Conservation (phyloP, 2,888 invertebrate genomes). For the Chelonus formosanus region DNA sequence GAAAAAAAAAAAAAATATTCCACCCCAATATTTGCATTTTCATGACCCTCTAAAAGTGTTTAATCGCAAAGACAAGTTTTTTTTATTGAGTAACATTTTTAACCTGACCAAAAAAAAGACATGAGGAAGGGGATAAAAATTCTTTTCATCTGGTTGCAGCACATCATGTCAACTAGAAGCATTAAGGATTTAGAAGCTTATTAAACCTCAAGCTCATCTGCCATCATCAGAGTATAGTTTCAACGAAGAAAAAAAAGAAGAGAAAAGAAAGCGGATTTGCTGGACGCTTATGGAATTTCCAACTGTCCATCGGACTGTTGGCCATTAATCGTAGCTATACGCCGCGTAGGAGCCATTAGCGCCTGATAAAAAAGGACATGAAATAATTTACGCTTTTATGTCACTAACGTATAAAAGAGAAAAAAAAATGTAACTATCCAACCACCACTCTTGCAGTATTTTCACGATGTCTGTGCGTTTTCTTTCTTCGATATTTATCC, state of each 20-base stretch:
- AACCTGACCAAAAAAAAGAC: too few species aligned
- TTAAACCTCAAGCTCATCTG: not conserved
- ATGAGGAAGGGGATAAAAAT: too few species aligned
- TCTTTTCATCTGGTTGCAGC: too few species aligned
- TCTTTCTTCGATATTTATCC: slow-evolving; percentile 5
- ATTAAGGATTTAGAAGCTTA: not conserved
- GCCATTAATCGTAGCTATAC: slow-evolving; percentile 50
- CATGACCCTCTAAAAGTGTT: too few species aligned
- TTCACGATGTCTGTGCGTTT: slow-evolving; percentile 10
- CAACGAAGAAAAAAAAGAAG: not conserved
- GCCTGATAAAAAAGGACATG: slow-evolving; percentile 47
- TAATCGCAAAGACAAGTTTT: too few species aligned
- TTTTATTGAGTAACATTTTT: too few species aligned
- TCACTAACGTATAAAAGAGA: slow-evolving; percentile 16
- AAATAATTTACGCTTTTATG: slow-evolving; percentile 53
- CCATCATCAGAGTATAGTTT: not conserved
- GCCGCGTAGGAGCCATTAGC: slow-evolving; percentile 49
- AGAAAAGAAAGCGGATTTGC: slow-evolving; percentile 29
- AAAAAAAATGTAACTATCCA: slow-evolving; percentile 11
- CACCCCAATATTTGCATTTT: too few species aligned
- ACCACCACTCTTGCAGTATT: slow-evolving; percentile 14
- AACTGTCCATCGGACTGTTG: slow-evolving; percentile 43
- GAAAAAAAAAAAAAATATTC: too few species aligned
- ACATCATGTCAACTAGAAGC: too few species aligned
- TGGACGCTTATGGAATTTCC: slow-evolving; percentile 43